Evolutionary conservation across 2,797 vertebrate species (phyloP), one percentile per base, ranked within the genome.

Genomic region (Pampus argenteus): DNA sequence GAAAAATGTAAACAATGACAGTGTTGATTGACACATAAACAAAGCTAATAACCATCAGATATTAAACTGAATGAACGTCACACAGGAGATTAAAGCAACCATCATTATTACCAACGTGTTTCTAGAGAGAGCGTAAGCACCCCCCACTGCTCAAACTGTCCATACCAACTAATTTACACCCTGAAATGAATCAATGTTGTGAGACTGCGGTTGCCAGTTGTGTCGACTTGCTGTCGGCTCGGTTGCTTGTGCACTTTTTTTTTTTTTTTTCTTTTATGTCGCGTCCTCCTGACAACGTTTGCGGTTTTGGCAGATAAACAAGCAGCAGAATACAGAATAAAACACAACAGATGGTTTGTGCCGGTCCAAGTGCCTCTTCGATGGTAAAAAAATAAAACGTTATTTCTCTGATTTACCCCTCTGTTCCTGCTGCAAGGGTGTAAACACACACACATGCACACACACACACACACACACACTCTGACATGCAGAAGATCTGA

Each of bases 271-370:
- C 56, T 74, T 85, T 84, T 74, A 81, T 70, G 71, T 67, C 52
- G 71, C 26, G 50, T 81, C 66, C 61, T 80, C 66, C 71, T 69
- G 77, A 86, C 81, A 80, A 34, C 66, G 69, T 85, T 88, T 86
- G 74, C 68, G 66, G 64, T 66, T 74, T 69, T 65, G 68, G 72
- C 70, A 66, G 78, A 84, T 75, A 85, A 82, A 86, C 76, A 83
- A 80, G 79, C 75, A 36, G 54, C 48, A 57, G 60, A 75, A 79
- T 63, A 50, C 38, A 51, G 47, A 88, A 86, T 84, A 89, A 86
- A 89, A 89, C 78, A 83, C 78, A 83, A 79, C 79, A 90, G 85
- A 89, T 86, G 81, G 74, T 76, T 83, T 83, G 75, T 83, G 88
- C 70, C 79, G 74, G 76, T 86, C 86, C 86, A 82, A 86, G 70